A percentile compares a stretch with the other conserved stretches of the same genome.
These are phyloP conservation scores for Chromis chromis DNA, from an alignment of 2,797 vertebrate species.

Conservation along the genomic window DNA sequence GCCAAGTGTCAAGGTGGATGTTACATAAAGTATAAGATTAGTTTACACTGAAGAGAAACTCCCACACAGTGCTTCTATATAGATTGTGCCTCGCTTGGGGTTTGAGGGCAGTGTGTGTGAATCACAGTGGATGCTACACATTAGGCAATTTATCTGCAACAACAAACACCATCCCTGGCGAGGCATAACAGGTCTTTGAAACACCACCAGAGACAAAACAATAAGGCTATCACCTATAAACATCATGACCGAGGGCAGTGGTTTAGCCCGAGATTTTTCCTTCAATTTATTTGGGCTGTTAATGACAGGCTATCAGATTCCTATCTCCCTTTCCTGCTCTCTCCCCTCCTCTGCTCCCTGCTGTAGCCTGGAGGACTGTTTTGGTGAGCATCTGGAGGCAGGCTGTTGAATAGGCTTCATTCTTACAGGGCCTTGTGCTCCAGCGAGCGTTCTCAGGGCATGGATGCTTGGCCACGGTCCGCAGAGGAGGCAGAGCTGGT, in stretches of 20 bases:
- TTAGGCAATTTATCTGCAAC: constrained; percentile 63
- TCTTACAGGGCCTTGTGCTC: constrained; percentile 79
- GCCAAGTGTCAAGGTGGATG: not conserved
- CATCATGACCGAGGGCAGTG: constrained; percentile 71
- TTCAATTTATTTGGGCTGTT: constrained; percentile 85
- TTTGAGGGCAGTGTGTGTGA: constrained; percentile 43
- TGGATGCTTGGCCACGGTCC: constrained; percentile 46
- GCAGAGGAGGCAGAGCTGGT: constrained; percentile 32
- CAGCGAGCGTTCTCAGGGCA: constrained; percentile 73
- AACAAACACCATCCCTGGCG: constrained; percentile 57
- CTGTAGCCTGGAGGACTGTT: constrained; percentile 83
- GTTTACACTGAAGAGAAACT: constrained; percentile 36
- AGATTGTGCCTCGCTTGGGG: constrained; percentile 51
- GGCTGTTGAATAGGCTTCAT: constrained; percentile 84
- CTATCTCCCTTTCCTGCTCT: constrained; percentile 85
- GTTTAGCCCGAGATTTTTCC: constrained; percentile 73
- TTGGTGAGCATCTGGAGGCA: constrained; percentile 83
- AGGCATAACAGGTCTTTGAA: constrained; percentile 56
- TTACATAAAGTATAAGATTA: constrained; percentile 32
- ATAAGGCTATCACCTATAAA: constrained; percentile 68
- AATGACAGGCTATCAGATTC: constrained; percentile 88
- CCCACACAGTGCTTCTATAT: constrained; percentile 51
- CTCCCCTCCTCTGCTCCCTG: constrained; percentile 71
- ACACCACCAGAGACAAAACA: constrained; percentile 67
- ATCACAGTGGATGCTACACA: constrained; percentile 56